Conservation (phyloP, 2,113 vertebrate genomes). For the Cyanistes caeruleus region DNA sequence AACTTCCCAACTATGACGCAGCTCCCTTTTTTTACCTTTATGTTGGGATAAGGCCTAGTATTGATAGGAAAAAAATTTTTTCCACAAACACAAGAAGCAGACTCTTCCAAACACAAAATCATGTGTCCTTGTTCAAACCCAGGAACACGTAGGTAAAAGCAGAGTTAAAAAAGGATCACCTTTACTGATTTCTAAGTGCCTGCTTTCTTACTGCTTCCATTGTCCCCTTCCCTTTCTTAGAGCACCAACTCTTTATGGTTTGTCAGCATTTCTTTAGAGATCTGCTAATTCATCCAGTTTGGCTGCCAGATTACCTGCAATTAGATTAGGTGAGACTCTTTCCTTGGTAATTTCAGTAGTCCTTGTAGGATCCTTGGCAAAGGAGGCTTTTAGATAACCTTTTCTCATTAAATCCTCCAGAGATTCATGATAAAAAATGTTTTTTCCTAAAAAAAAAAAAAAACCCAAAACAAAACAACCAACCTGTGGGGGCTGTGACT, state of each 20-base stretch:
- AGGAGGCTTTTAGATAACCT: neutral
- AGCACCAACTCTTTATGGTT: neutral
- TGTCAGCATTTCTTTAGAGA: conserved; percentile 18
- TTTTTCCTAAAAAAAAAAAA: neutral
- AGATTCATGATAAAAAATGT: neutral
- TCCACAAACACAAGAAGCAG: neutral
- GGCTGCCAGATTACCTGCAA: neutral
- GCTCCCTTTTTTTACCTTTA: neutral
- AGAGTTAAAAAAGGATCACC: neutral
- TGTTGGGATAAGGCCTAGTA: neutral
- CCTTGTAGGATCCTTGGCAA: neutral
- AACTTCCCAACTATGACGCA: neutral
- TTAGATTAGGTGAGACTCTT: conserved; percentile 5
- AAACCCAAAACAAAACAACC: neutral
- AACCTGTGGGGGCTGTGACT: neutral
- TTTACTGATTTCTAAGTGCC: neutral
- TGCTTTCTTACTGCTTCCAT: neutral
- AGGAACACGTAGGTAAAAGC: neutral
- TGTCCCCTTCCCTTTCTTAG: neutral
- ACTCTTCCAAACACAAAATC: neutral
- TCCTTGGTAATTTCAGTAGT: neutral
- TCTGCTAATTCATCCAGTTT: conserved; percentile 20
- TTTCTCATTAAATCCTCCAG: neutral
- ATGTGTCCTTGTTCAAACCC: neutral
- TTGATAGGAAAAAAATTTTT: neutral